These are phyloP conservation scores for Polia nebulosa DNA, from an alignment of 2,888 invertebrate genomes.

Conservation along the genomic window DNA sequence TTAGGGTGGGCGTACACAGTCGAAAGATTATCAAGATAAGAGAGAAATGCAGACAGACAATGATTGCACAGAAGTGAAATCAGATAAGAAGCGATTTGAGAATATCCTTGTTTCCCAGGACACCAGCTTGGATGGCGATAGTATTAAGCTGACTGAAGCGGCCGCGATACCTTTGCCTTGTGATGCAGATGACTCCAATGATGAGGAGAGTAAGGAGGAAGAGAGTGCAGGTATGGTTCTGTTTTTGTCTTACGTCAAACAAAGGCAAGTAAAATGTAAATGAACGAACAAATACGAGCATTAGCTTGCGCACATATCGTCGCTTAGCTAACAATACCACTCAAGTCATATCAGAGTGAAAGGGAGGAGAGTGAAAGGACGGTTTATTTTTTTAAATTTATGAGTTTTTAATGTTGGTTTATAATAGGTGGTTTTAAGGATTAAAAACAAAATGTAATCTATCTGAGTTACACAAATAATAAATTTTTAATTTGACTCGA, in stretches of 20 bases:
- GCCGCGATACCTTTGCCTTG: slow-evolving; percentile 60
- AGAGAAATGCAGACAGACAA: slow-evolving; percentile 82
- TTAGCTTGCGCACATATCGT: no score
- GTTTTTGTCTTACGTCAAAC: not conserved
- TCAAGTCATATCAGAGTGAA: no score
- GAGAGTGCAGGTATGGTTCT: slow-evolving; percentile 39
- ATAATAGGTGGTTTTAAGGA: no score
- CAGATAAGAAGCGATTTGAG: slow-evolving; percentile 70
- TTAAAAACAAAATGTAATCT: no score
- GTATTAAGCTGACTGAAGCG: slow-evolving; percentile 50
- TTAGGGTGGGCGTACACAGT: no score
- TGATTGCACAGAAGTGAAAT: slow-evolving; percentile 73
- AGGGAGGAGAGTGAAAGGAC: no score
- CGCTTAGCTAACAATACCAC: no score
- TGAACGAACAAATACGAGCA: no score
- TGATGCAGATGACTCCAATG: slow-evolving; percentile 54
- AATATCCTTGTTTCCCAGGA: slow-evolving; percentile 33
- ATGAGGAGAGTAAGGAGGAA: slow-evolving; percentile 43
- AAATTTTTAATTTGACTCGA: no score
- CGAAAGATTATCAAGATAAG: slow-evolving; percentile 80
- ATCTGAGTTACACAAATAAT: no score
- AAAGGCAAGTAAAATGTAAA: not conserved
- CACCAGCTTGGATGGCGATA: slow-evolving; percentile 45
- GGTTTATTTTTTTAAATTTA: no score
- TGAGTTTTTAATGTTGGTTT: no score